Evolutionary conservation across 2,113 vertebrate genomes (phyloP), one percentile per base, ranked within the genome.

Genomic region (Pogona vitticeps): DNA sequence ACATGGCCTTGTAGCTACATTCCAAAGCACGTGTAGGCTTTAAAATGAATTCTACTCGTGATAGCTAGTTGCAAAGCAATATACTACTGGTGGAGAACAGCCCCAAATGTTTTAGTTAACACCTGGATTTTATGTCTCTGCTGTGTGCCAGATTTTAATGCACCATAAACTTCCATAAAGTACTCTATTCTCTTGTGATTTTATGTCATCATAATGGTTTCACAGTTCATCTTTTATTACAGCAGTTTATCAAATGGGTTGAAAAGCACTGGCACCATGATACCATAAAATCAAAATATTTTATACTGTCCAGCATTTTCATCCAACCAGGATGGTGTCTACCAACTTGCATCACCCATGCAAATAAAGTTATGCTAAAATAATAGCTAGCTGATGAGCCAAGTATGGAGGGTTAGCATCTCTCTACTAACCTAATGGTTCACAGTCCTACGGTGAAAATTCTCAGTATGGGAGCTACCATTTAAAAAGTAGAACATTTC

Each of bases 121-220:
- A 71, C 42, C 81, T 81, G 28, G 13, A 80, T 73, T 59, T 79
- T 23, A 85, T 84, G 20, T 56, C 85, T 26, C 10, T 21, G 2
- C 63, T n/a, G 0, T 76, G 26, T 26, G 80, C 58, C 56, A 1
- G 4, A 80, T 87, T 81, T 85, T 87, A 3, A 86, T 81, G 31
- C 71, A 26, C n/a, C 72, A 89, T 82, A 18, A 38, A 68, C 88
- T 80, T 80, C 81, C 17, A 61, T 68, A 56, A 14, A 28, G 21
- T 18, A 86, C 15, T 76, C 88, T 46, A 36, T 78, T 87, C 38
- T 14, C 20, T 76, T 56, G 68, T 17, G 38, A 0, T 0, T 78
- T 81, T 86, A 80, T 76, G 33, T 15, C 12, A n/a, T 89, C 28
- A 82, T 38, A 76, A 59, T 84, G 58, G 14, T 76, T 86, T 82